A percentile compares a stretch with the other conserved stretches of the same genome.
Evolutionary conservation across 2,797 vertebrate species (phyloP).

Genomic region (Harpagifer antarcticus): DNA sequence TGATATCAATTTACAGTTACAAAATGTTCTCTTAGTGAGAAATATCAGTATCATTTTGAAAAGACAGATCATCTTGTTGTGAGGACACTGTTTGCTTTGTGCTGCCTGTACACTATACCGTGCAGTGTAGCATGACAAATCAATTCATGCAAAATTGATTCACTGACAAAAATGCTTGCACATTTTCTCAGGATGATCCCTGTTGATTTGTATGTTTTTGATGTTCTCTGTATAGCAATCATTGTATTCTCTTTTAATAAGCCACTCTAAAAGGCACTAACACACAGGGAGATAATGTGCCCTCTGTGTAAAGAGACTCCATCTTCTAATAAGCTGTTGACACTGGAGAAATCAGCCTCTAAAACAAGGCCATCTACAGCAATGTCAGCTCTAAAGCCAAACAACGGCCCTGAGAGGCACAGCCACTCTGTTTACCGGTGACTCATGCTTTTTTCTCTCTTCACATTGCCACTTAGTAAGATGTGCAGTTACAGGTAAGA

Average conservation of each 20-base stretch:
- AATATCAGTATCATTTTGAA: constrained; percentile 9
- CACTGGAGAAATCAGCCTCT: constrained; percentile 49
- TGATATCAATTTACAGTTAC: constrained; percentile 13
- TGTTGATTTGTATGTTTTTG: constrained; percentile 2
- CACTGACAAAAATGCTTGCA: constrained; percentile 17
- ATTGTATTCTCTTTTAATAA: constrained; percentile 24
- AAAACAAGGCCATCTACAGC: constrained; percentile 66
- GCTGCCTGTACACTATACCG: constrained; percentile 25
- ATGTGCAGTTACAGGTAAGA: constrained; percentile 36
- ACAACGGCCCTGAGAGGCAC: constrained; percentile 38
- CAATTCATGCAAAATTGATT: constrained; percentile 68
- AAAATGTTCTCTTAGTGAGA: constrained; percentile 26
- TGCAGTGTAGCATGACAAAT: constrained; percentile 63
- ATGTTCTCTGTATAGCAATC: neutral
- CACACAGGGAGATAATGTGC: constrained; percentile 41
- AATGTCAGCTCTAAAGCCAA: constrained; percentile 32
- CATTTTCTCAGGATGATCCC: constrained; percentile 29
- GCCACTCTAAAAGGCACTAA: constrained; percentile 29
- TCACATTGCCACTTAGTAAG: constrained; percentile 1
- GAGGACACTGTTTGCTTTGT: constrained; percentile 58
- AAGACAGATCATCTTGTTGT: constrained; percentile 20
- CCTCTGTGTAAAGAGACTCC: constrained; percentile 51
- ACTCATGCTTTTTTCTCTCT: constrained; percentile 57
- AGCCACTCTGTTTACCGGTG: constrained; percentile 47
- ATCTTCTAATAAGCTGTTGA: constrained; percentile 56